These are phyloP conservation scores for Ruditapes philippinarum DNA, from an alignment of 1,140 invertebrate genomes.

Conservation along the genomic window DNA sequence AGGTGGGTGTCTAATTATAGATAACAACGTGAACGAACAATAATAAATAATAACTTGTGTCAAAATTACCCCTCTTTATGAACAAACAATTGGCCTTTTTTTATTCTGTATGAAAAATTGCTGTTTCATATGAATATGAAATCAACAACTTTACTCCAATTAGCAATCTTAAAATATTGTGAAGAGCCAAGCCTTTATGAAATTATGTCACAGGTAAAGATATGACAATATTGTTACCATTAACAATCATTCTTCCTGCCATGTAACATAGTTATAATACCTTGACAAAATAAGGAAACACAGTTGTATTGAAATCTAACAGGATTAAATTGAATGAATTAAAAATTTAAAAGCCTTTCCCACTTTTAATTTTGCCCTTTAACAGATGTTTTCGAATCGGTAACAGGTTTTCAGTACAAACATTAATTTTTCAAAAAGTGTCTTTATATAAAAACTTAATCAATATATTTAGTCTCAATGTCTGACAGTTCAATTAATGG, in stretches of 20 bases:
- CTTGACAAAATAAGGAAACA: constrained; percentile 3
- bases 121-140: not conserved
- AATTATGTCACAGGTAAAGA: too few relatives aligned
- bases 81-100: too few relatives aligned
- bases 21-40: not conserved
- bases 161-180: not conserved
- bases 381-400: not conserved
- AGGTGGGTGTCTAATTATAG: not conserved
- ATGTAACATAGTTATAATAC: not conserved
- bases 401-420: not conserved
- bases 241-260: not conserved
- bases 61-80: too few relatives aligned
- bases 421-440: not conserved
- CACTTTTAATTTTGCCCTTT: not conserved
- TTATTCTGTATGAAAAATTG: too few relatives aligned
- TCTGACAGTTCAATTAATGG: constrained; percentile 1
- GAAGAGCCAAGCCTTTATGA: not conserved
- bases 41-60: not conserved
- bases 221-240: not conserved
- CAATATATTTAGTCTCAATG: not conserved
- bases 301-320: not conserved
- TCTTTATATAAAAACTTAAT: not conserved
- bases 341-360: not conserved
- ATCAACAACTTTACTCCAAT: not conserved
- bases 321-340: not conserved